A percentile compares a stretch with the other conserved stretches of the same genome.
These are phyloP conservation scores for Cossypha niveicapilla DNA, from an alignment of 2,797 vertebrate genomes.

Conservation along the genomic window DNA sequence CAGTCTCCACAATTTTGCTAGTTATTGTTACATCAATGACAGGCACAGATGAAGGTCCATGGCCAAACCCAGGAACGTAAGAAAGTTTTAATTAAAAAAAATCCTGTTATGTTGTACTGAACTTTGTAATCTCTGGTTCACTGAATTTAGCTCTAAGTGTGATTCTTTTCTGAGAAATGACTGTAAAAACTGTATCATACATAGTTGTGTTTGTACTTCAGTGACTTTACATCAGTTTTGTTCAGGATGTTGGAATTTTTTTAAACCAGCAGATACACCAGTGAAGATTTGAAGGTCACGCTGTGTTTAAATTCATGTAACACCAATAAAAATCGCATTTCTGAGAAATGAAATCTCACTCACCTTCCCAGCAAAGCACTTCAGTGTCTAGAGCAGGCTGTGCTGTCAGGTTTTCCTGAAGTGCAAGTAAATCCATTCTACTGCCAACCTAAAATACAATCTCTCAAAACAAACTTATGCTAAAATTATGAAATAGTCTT, in stretches of 20 bases:
- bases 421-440: background rate
- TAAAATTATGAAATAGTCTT: background rate
- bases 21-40: background rate
- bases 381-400: background rate
- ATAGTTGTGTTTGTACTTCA: background rate
- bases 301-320: background rate
- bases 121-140: background rate
- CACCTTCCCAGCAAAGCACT: background rate
- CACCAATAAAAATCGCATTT: background rate
- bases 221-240: background rate
- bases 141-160: background rate
- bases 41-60: accelerated
- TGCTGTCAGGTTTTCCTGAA: background rate
- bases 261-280: background rate
- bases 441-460: background rate
- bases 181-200: background rate
- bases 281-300: background rate
- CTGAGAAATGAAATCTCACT: background rate
- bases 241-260: background rate
- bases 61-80: background rate
- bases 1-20: background rate
- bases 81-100: background rate
- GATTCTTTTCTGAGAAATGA: background rate
- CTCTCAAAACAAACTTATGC: background rate
- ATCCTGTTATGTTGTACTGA: background rate